Base-by-base conservation (phyloP, 1,140 invertebrate genomes). In the Drosophila repletoides region DNA sequence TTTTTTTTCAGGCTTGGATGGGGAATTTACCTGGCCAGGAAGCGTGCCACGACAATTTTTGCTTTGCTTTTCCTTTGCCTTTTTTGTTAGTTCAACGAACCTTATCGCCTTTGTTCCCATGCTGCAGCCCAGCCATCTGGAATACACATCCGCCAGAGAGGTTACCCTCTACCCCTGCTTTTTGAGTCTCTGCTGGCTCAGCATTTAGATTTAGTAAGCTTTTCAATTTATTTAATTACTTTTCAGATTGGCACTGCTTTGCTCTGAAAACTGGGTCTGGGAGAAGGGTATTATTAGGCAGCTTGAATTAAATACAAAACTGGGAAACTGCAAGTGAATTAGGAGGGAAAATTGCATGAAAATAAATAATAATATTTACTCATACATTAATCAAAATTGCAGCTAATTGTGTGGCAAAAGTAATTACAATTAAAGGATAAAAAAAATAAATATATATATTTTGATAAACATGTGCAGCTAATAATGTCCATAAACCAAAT, bases 161-260 rank as follows among this genome's bases (percentile, higher is more conserved):
- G 4, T 28, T 10, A n/a, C 34, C 2, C n/a, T n/a, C 1, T 19
- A 5, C 7, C 15, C 26, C 31, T 29, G 21, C 49, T 31, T 22
- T n/a, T n/a, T n/a, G n/a, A n/a, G n/a, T 40, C 52, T 46, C 24
- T 19, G 7, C 12, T n/a, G 10, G 6, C 40, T 26, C n/a, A 46
- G 31, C 56, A 21, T 56, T 65, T 77, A 56, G n/a, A 84, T 83
- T 84, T 84, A 65, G 38, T 64, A n/a, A n/a, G n/a, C n/a, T 65
- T 77, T 81, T 86, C 74, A 83, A 83, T 83, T 83, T 67, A 67
- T 74, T 79, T 83, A 86, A 83, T 83, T 79, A 86, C 79, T 67
- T 72, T 66, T 43, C 40, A 68, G 34, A 40, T 74, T 19, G 14
- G 31, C 58, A 29, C 6, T 10, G 15, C 10, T 21, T 22, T 41